A percentile compares a stretch with the other conserved stretches of the same genome.
Conservation (phyloP, 2,797 vertebrate species). For the Linurgus olivaceus region DNA sequence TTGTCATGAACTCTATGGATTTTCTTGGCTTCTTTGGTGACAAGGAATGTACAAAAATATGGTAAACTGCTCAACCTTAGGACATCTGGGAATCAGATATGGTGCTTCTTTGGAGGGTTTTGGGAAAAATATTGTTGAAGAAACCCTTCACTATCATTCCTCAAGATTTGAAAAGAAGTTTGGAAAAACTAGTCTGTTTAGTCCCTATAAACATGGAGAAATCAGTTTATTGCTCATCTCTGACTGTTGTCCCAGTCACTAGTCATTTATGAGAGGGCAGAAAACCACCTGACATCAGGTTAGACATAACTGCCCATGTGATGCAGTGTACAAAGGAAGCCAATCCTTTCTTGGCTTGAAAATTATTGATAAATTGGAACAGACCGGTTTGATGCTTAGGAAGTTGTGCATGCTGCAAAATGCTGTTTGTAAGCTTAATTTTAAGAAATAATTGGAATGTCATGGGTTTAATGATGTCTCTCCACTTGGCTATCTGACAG, state of each 20-base stretch:
- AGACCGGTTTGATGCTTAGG: neutral
- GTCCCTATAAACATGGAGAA: neutral
- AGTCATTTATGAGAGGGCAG: neutral
- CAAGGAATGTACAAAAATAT: neutral
- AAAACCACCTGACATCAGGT: neutral
- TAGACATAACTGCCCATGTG: neutral
- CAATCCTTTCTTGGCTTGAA: neutral
- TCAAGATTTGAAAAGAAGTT: neutral
- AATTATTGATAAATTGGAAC: conserved; percentile 24
- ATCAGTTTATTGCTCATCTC: neutral
- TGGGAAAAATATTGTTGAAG: neutral
- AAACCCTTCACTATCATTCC: neutral
- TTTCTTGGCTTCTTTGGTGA: conserved; percentile 26
- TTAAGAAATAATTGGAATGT: conserved; percentile 68
- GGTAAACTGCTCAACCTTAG: neutral
- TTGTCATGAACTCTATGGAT: conserved; percentile 35
- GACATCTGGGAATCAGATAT: neutral
- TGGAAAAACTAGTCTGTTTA: neutral
- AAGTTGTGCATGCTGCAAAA: conserved; percentile 10
- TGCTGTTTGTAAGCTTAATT: conserved; percentile 51
- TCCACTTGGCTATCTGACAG: conserved; percentile 60
- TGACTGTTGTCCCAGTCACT: neutral
- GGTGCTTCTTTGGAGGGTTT: neutral
- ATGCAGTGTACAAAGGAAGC: neutral
- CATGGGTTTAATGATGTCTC: conserved; percentile 63